phyloP scores from a whole-genome alignment of 2,888 invertebrate species.

The Thecophora atra region DNA sequence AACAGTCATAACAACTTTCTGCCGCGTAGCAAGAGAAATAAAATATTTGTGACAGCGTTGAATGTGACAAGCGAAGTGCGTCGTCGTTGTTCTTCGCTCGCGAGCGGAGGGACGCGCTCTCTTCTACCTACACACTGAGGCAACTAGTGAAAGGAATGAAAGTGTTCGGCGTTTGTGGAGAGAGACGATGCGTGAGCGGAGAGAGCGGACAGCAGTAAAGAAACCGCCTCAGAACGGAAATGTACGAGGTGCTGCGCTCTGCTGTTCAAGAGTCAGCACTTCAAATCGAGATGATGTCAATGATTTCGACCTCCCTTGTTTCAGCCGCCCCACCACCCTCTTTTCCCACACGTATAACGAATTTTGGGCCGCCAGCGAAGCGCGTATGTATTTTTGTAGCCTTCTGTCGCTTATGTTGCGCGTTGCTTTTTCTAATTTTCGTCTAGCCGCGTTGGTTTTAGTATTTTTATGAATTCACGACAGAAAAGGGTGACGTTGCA shows the following conservation, averaged over 20 bases:
- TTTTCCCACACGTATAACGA: neutral
- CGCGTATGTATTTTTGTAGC: constrained; percentile 7
- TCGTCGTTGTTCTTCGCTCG: neutral
- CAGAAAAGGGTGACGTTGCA: neutral
- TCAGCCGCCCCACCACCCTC: neutral
- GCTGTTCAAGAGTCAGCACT: too few species aligned
- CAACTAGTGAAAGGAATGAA: neutral
- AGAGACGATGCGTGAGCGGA: neutral
- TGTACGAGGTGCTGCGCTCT: neutral
- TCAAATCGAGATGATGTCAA: too few species aligned
- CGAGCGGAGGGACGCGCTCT: neutral
- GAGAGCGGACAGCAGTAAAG: neutral
- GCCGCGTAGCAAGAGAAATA: neutral
- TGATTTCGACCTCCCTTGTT: too few species aligned
- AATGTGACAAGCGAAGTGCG: constrained; percentile 19
- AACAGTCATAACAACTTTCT: neutral
- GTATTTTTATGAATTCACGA: neutral
- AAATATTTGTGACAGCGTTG: constrained; percentile 6
- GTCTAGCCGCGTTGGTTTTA: neutral
- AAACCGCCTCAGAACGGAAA: neutral
- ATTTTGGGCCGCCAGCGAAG: neutral
- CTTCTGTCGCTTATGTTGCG: constrained; percentile 3
- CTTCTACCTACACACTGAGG: neutral
- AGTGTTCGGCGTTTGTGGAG: neutral
- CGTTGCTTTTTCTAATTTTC: neutral